Conservation (phyloP, 2,888 invertebrate species). For the Oscheius onirici region DNA sequence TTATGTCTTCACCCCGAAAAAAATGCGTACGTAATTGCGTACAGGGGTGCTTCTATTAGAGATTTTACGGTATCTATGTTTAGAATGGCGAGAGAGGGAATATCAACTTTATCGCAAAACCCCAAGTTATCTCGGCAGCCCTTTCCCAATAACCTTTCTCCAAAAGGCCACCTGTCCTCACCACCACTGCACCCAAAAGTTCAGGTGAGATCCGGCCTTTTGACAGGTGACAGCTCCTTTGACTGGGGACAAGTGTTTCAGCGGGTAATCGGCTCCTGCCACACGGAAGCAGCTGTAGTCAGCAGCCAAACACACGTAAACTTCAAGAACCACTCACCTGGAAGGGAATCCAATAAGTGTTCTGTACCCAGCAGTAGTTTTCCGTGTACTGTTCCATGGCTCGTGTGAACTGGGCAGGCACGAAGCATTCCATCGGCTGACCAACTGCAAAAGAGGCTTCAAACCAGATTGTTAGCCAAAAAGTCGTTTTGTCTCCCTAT, state of each 20-base stretch:
- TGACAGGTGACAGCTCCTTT: conserved; percentile 24
- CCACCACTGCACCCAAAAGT: background rate
- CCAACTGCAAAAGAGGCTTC: conserved; percentile 70
- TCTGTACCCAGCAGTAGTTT: conserved; percentile 74
- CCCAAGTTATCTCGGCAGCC: background rate
- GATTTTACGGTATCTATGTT: no score
- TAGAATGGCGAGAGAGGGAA: no score
- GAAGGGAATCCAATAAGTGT: conserved; percentile 70
- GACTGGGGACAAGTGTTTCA: conserved; percentile 27
- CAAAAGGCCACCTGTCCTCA: no score
- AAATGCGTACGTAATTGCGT: no score
- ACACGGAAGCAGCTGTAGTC: conserved; percentile 5
- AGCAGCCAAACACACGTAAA: background rate
- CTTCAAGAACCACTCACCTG: conserved; percentile 51
- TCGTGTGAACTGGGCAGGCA: conserved; percentile 75
- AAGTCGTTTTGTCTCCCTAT: no score
- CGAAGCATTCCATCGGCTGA: conserved; percentile 76
- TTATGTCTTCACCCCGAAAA: no score
- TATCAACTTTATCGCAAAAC: no score
- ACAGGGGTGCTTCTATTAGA: no score
- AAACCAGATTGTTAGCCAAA: no score
- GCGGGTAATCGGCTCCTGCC: conserved; percentile 7
- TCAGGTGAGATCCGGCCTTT: no score
- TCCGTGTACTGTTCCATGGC: conserved; percentile 76
- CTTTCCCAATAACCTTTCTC: background rate